Evolutionary conservation across 2,888 invertebrate species (phyloP).

Genomic region (Troilus luridus): DNA sequence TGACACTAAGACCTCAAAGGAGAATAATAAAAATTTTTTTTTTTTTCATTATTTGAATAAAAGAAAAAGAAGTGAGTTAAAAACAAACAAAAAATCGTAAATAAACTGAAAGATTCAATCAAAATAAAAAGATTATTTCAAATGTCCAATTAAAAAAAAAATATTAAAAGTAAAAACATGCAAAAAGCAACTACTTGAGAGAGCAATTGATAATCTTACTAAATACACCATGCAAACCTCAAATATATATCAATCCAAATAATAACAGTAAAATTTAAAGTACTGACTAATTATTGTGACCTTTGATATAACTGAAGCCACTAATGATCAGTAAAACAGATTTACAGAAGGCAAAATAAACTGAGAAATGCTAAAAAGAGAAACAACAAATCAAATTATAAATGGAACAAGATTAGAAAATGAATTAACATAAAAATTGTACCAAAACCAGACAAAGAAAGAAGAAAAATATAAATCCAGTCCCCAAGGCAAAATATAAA

Average conservation of each 20-base stretch:
- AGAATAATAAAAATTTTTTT: constrained; percentile 33
- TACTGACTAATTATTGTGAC: background rate
- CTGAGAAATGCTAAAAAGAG: background rate
- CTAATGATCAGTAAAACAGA: background rate
- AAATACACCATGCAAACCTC: constrained; percentile 42
- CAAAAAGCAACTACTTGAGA: constrained; percentile 42
- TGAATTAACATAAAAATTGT: background rate
- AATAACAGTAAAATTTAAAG: background rate
- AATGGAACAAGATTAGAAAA: background rate
- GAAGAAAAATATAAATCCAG: background rate
- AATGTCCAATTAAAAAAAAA: background rate
- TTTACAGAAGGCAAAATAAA: background rate
- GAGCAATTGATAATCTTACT: constrained; percentile 17
- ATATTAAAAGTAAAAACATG: constrained; percentile 25
- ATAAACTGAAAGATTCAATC: background rate
- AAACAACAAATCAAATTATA: background rate
- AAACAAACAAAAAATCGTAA: constrained; percentile 19
- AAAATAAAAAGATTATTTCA: constrained; percentile 10
- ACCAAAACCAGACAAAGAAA: background rate
- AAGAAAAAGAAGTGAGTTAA: background rate
- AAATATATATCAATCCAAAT: background rate
- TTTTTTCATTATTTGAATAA: background rate
- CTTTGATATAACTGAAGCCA: background rate
- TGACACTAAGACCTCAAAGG: constrained; percentile 55
- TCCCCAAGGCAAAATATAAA: background rate